Conservation (phyloP, 2,797 vertebrate species). For the Sebastiscus tertius region DNA sequence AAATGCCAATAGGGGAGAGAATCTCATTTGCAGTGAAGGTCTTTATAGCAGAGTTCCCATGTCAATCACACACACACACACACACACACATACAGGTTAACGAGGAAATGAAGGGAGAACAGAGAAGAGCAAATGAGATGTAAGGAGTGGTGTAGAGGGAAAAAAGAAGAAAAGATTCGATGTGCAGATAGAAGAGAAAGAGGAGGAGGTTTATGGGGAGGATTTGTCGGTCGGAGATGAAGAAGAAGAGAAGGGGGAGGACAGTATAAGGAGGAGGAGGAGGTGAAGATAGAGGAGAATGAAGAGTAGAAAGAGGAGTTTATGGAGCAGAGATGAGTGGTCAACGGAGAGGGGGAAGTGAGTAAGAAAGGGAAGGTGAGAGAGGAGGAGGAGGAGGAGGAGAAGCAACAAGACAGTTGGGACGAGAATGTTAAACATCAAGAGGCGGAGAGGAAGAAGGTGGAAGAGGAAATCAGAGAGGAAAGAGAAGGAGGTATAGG, state of each 20-base stretch:
- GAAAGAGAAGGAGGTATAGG: not conserved
- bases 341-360: not conserved
- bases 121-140: conserved; percentile 8
- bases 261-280: not conserved
- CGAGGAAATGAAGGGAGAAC: conserved; percentile 13
- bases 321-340: not conserved
- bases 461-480: not conserved
- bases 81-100: conserved; percentile 34
- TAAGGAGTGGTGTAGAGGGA: not conserved
- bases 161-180: not conserved
- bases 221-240: not conserved
- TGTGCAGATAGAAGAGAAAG: not conserved
- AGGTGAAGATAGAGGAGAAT: not conserved
- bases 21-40: conserved; percentile 63
- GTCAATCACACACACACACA: conserved; percentile 40
- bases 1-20: conserved; percentile 63
- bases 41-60: conserved; percentile 64
- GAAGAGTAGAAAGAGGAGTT: not conserved
- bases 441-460: not conserved
- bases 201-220: not conserved
- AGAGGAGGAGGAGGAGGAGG: not conserved
- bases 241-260: not conserved
- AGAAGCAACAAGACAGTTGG: not conserved
- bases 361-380: not conserved
- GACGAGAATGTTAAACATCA: not conserved